These are phyloP conservation scores for Hydrolagus colliei DNA, from an alignment of 2,797 vertebrate genomes.

Conservation along the genomic window DNA sequence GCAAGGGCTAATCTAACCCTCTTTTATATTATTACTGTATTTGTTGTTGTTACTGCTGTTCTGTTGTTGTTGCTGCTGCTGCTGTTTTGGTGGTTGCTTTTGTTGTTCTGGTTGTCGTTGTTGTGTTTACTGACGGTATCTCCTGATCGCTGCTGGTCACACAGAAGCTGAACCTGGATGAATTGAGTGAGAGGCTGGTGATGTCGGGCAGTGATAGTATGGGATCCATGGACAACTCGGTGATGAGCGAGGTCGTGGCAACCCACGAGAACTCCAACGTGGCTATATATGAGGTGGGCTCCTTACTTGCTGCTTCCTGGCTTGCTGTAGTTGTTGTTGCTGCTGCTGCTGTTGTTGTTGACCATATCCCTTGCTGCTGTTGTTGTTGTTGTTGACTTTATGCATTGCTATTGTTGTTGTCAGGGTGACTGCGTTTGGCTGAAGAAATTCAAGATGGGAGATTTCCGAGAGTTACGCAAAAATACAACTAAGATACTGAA, in stretches of 20 bases:
- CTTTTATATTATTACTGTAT: constrained; percentile 34
- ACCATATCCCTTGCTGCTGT: no score
- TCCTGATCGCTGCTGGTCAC: no score
- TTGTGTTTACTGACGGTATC: no score
- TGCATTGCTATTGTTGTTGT: neutral
- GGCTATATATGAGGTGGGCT: constrained; percentile 74
- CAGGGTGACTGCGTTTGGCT: constrained; percentile 89
- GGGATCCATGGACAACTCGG: constrained; percentile 56
- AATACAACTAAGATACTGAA: constrained; percentile 69
- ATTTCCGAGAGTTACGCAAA: constrained; percentile 61
- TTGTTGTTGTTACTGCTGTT: no score
- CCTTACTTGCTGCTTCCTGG: neutral
- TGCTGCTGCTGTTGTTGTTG: no score
- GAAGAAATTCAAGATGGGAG: constrained; percentile 69
- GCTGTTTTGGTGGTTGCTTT: no score
- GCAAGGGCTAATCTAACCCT: constrained; percentile 6
- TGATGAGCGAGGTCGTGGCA: constrained; percentile 59
- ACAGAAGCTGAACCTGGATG: constrained; percentile 79
- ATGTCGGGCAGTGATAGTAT: constrained; percentile 58
- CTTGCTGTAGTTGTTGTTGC: neutral
- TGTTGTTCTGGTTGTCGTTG: no score
- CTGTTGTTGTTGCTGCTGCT: no score
- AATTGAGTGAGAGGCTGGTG: constrained; percentile 66
- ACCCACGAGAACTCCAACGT: constrained; percentile 76
- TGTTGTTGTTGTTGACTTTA: no score